Base-by-base conservation (phyloP, 2,797 vertebrate genomes). In the Tenualosa ilisha region DNA sequence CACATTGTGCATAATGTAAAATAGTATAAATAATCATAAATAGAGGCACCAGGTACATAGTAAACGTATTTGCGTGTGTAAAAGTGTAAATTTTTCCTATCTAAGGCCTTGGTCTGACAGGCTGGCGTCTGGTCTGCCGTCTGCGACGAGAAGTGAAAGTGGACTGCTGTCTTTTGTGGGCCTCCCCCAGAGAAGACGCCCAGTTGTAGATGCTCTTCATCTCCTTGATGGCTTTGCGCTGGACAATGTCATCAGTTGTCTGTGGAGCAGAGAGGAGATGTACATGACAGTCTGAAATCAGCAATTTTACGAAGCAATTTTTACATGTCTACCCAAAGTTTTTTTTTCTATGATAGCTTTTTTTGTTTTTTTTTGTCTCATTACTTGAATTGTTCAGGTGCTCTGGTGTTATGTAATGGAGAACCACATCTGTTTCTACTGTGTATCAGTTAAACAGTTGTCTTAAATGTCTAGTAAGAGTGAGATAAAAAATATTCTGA, bases 211-310 rank as follows among this genome's bases (percentile, higher is more conserved):
- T 11, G 0, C 0, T 31, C 72, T 84, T 88, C 43, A 91, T 75
- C 84, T 91, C 90, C 43, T 75, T 86, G 63, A 91, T 24, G 5
- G 90, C 90, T 85, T 91, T 91, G 31, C 6, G 75, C 81, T 91
- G 90, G 84, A 89, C 72, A 17, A 49, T 4, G 50, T 86, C 86
- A 40, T 91, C 87, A 81, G 59, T 83, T 81, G 86, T 86, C 90
- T 91, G 65, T 43, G 53, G 87, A 56, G 37, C 37, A 12, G 86
- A 51, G 24, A 46, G 56, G 9, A 13, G 7, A 24, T n/a, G 24
- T 0, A 24, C n/a, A 63, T 24, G 22, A n/a, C 59, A 24, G 7
- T 9, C 50, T 51, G 50, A 51, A 51, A 51, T 9, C 50, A 20
- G 20, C 6, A 59, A 59, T 59, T 4, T 22, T 0, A 59, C 3